Base-by-base conservation (phyloP, 1,140 invertebrate genomes). In the Drosophila willistoni region DNA sequence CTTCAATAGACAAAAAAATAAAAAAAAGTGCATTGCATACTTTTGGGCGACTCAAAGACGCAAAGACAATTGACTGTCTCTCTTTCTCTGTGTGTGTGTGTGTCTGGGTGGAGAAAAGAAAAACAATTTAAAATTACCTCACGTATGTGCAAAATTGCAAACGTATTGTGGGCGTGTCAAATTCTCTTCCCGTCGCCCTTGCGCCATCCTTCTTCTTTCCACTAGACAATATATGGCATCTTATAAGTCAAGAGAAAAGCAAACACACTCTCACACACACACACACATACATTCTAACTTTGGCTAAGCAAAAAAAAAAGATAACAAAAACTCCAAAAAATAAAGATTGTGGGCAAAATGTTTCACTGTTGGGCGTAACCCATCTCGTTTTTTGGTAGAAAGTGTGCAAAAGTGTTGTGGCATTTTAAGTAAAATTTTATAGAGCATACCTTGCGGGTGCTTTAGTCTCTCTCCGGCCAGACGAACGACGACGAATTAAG, bases 111-210 rank as follows among this genome's bases (percentile, higher is more conserved):
- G 47, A 12, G 51, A 47, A 44, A 62, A 19, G 59, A 72, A 79
- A 86, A 86, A 86, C 83, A 79, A 86, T 86, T 86, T 87, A 86
- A 86, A 83, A 87, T 86, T 86, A 87, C 79, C 83, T 86, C 83
- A 86, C 83, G 83, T 86, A 87, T 78, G 83, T 86, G 82, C 72
- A 79, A 86, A 86, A 86, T 86, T 81, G 82, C 79, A 66, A 86
- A 79, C 81, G 82, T 86, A 86, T 86, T 78, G 82, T 86, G 79
- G 82, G 82, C 83, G 79, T 86, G 76, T 77, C 73, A 17, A 19
- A 51, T 64, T 33, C 57, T 29, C 33, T 47, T 39, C 44, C 59
- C 61, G 25, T 14, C 14, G 44, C 36, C 41, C 71, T 19, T 75
- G 34, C 9, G 34, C 36, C 12, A 13, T 39, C 12, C 1, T 13